Base-by-base conservation (phyloP, 2,888 invertebrate species). In the Callyntrura guangdongensis region DNA sequence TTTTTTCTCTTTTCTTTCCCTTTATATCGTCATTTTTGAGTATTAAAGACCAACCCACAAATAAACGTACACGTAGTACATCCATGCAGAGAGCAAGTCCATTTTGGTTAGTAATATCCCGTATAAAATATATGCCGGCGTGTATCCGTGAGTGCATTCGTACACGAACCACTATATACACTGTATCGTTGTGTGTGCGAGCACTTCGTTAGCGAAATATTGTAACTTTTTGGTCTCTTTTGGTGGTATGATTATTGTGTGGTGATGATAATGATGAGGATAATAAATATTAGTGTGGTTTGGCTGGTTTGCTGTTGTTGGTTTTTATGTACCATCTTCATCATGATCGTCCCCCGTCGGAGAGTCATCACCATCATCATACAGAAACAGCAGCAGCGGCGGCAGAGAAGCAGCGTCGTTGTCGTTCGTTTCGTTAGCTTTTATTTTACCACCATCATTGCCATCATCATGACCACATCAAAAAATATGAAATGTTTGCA, bases 251-350 rank as follows among this genome's bases (percentile, higher is more conserved):
- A 81, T 67, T 67, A 67, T 84, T 67, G 84, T 83, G 86, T 89
- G 89, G 83, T 64, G 77, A 59, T 56, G 72, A 84, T 90, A 86
- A 69, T 86, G 90, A 91, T 83, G 86, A 91, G 81, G 86, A 86
- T 91, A 91, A 91, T 91, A 91, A 91, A 91, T 91, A 91, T 91
- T 87, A 91, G 90, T 91, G 90, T 91, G 90, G 90, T 91, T 91
- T 82, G 72, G 86, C 86, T 91, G 90, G 90, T 87, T 91, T 77
- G 47, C 64, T 87, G 47, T 82, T 87, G 90, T 86, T 90, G 86
- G 86, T 87, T 91, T 90, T 91, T 86, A 86, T 91, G 83, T 86
- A 77, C 81, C 67, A 56, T 53, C 59, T n/a, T 56, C 27, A 56
- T 79, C 59, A 79, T 56, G 27, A 79, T 79, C 27, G 11, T 56